Evolutionary conservation across 2,888 invertebrate genomes (phyloP).

Genomic region (Rhabditophanes sp.): DNA sequence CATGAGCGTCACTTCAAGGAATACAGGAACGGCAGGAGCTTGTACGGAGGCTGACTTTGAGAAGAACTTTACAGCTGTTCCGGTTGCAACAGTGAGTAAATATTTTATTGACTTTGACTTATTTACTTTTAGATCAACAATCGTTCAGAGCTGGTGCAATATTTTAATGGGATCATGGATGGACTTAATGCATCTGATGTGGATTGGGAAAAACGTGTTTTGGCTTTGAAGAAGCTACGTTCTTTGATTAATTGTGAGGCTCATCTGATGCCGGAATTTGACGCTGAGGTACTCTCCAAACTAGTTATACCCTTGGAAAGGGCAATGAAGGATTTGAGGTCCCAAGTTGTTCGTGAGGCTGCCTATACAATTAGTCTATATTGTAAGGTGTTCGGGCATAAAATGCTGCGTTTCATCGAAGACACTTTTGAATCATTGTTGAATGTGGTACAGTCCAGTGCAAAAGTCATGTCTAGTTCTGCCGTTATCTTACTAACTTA

Average conservation of each 20-base stretch:
- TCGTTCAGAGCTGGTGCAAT: too few relatives aligned
- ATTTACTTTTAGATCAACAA: slow-evolving; percentile 4
- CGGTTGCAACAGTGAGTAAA: slow-evolving; percentile 7
- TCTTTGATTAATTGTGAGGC: slow-evolving; percentile 58
- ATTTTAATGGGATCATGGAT: too few relatives aligned
- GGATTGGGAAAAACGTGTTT: too few relatives aligned
- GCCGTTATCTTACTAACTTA: slow-evolving; percentile 7
- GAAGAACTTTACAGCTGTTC: slow-evolving; percentile 10
- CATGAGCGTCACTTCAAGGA: too few relatives aligned
- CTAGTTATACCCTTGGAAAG: slow-evolving; percentile 65
- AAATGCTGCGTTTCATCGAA: slow-evolving; percentile 3
- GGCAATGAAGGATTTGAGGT: slow-evolving; percentile 70
- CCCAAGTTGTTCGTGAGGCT: slow-evolving; percentile 83
- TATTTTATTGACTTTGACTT: slow-evolving; percentile 11
- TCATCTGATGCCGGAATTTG: slow-evolving; percentile 59
- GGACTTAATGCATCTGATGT: too few relatives aligned
- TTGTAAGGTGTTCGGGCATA: slow-evolving; percentile 51
- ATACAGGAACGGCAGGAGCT: too few relatives aligned
- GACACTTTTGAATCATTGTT: slow-evolving; percentile 53
- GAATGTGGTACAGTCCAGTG: slow-evolving; percentile 78
- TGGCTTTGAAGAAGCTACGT: too few relatives aligned
- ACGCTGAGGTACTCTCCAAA: slow-evolving; percentile 59
- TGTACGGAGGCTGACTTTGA: too few relatives aligned
- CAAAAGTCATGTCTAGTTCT: slow-evolving; percentile 56
- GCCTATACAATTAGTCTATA: slow-evolving; percentile 83